These are phyloP conservation scores for Oxyteleia sp. DNA, from an alignment of 2,888 invertebrate species.

Conservation along the genomic window DNA sequence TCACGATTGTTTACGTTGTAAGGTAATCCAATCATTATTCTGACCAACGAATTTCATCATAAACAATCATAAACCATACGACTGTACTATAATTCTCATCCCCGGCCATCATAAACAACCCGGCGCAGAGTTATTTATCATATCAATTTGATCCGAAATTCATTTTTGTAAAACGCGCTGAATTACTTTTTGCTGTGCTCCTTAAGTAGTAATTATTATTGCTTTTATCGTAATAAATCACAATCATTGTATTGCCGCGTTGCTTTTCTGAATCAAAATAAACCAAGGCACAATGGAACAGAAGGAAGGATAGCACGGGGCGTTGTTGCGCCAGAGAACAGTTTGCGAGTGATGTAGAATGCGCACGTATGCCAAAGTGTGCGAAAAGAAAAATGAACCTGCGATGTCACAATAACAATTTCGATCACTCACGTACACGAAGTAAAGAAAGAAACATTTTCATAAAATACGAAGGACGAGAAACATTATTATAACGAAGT, in stretches of 20 bases:
- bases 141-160: neutral
- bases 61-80: too few relatives aligned
- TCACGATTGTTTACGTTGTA: too few relatives aligned
- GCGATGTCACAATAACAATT: neutral
- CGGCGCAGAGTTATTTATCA: neutral
- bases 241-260: neutral
- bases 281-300: neutral
- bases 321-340: neutral
- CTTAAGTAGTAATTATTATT: neutral
- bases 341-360: neutral
- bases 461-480: neutral
- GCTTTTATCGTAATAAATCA: neutral
- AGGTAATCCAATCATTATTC: too few relatives aligned
- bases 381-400: slow-evolving; percentile 3
- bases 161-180: neutral
- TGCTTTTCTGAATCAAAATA: neutral
- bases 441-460: neutral
- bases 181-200: neutral
- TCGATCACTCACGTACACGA: neutral
- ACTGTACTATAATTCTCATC: too few relatives aligned
- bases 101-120: neutral
- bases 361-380: slow-evolving; percentile 6
- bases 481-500: too few relatives aligned
- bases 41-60: too few relatives aligned
- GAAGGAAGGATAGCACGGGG: neutral